These are phyloP conservation scores for Agrochola macilenta DNA, from an alignment of 2,888 invertebrate species.

Conservation along the genomic window DNA sequence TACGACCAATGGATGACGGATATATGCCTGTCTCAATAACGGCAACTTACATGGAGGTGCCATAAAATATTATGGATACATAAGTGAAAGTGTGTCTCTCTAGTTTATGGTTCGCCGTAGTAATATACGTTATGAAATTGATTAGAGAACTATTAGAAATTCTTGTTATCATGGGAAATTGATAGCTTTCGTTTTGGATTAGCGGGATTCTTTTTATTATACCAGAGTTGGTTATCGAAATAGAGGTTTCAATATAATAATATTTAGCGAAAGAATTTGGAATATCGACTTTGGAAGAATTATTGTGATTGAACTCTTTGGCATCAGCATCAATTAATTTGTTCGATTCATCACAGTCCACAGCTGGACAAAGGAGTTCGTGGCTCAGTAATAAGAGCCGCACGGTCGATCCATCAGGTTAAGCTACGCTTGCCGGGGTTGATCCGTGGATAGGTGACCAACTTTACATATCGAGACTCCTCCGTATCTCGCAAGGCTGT, in stretches of 20 bases:
- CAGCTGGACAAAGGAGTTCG: background rate
- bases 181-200: conserved; percentile 44
- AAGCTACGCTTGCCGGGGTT: no score
- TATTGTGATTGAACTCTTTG: background rate
- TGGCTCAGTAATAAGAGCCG: no score
- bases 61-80: conserved; percentile 51
- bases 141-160: conserved; percentile 57
- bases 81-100: conserved; percentile 62
- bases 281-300: background rate
- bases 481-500: no score
- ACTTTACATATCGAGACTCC: no score
- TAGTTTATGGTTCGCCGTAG: conserved; percentile 38
- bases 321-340: background rate
- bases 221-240: no score
- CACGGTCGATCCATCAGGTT: no score
- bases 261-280: background rate
- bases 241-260: no score
- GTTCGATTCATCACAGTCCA: background rate
- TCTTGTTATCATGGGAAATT: conserved; percentile 55
- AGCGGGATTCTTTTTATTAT: background rate
- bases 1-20: conserved; percentile 35
- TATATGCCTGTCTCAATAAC: conserved; percentile 40
- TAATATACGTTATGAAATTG: conserved; percentile 61
- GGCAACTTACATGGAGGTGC: conserved; percentile 15
- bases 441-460: no score